Evolutionary conservation across 2,797 vertebrate species (phyloP), one percentile per base, ranked within the genome.

Genomic region (Distichodus sexfasciatus): DNA sequence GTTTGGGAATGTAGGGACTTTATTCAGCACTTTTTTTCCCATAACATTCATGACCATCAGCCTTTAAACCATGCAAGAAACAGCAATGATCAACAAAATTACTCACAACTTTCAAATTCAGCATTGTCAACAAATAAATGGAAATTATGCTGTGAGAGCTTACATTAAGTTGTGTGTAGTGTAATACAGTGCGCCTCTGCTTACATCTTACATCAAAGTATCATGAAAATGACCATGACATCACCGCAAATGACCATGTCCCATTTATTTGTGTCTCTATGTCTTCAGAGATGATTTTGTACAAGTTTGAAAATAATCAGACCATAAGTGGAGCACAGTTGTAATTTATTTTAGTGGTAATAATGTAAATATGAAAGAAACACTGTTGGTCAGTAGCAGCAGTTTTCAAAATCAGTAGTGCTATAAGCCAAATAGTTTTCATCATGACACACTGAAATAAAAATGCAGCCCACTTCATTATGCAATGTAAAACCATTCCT

Each of bases 11-110:
- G 43, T 29, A 21, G 3, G 2, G 58, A 68, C 40, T 79, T 79
- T 74, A 79, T 76, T 76, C 50, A 69, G 29, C 54, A 69, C 15
- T 11, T 29, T 64, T 44, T 11, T 29, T 64, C 36, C 35, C 4
- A 35, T 40, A 11, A 35, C 28, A 26, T 43, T 26, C n/a, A 53
- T 28, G n/a, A 44, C 1, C 6, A n/a, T 35, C 36, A 60, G 38
- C 14, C 35, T n/a, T 36, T 41, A 62, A 35, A 44, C 6, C 57
- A 70, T 35, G 19, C 58, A 24, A 51, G 15, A 15, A 41, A 38
- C 12, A 59, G 31, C 10, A 47, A 40, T 19, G 2, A 47, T 29
- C 7, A n/a, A 3, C 54, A 40, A 19, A 5, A n/a, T n/a, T n/a
- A n/a, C n/a, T n/a, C n/a, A n/a, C n/a, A n/a, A 1, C 3, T 28